Evolutionary conservation across 2,888 invertebrate species (phyloP).

Genomic region (Sialis lutaria): DNA sequence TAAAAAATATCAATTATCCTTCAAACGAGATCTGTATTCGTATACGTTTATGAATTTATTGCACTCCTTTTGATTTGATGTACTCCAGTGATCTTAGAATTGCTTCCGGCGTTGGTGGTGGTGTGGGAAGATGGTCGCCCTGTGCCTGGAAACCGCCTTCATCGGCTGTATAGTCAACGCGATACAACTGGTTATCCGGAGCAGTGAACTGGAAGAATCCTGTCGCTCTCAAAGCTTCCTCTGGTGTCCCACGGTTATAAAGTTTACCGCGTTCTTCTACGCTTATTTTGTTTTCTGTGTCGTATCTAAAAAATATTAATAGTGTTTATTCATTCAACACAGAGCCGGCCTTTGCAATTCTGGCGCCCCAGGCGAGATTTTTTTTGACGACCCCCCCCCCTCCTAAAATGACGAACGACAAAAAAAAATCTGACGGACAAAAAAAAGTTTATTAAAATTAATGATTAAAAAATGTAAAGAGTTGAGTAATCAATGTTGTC

Average conservation of each 20-base stretch:
- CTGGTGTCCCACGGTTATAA: slow-evolving; percentile 31
- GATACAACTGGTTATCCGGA: slow-evolving; percentile 37
- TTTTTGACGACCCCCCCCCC: too few species aligned
- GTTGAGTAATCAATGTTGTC: too few species aligned
- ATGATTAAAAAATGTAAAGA: too few species aligned
- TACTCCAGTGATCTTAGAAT: slow-evolving; percentile 15
- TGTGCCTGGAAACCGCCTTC: slow-evolving; percentile 37
- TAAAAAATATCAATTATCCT: too few species aligned
- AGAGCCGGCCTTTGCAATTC: too few species aligned
- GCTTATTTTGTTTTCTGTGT: slow-evolving; percentile 36
- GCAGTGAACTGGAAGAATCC: slow-evolving; percentile 53
- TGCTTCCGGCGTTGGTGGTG: slow-evolving; percentile 18
- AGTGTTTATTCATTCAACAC: too few species aligned
- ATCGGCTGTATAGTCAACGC: slow-evolving; percentile 40
- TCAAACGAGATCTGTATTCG: too few species aligned
- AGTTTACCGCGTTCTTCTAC: slow-evolving; percentile 36
- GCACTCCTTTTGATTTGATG: slow-evolving; percentile 9
- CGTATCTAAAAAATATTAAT: slow-evolving; percentile 11
- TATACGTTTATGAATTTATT: slow-evolving; percentile 3
- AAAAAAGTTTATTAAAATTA: too few species aligned
- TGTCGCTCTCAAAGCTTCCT: slow-evolving; percentile 38
- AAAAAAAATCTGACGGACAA: too few species aligned
- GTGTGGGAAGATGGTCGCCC: slow-evolving; percentile 27
- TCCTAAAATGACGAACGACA: too few species aligned
- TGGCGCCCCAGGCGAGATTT: too few species aligned